Conservation (phyloP, 2,113 vertebrate species). For the Syrrhaptes paradoxus region DNA sequence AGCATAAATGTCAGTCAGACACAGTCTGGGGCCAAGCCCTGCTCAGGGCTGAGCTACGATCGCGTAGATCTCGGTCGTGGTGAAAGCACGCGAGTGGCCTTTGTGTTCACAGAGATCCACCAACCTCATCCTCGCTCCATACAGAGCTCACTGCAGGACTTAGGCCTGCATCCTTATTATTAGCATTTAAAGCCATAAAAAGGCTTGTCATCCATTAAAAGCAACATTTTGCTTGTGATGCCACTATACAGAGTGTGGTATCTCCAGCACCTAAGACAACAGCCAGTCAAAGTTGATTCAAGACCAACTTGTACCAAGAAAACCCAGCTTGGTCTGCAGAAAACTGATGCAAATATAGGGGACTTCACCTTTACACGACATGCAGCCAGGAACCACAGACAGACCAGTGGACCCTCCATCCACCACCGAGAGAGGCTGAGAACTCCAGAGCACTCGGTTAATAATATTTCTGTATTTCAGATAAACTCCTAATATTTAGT, state of each 20-base stretch:
- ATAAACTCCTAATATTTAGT: not conserved
- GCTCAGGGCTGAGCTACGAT: not conserved
- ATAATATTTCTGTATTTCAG: not conserved
- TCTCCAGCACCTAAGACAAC: not conserved
- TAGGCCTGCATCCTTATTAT: not conserved
- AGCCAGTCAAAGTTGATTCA: not conserved
- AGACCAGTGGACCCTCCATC: not conserved
- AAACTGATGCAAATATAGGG: not conserved
- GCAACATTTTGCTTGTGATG: not conserved
- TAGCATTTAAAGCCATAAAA: not conserved
- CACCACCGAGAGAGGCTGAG: not conserved
- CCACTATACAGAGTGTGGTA: not conserved
- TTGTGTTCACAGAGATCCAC: not conserved
- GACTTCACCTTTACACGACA: not conserved
- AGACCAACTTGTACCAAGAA: not conserved
- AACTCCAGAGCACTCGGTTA: not conserved
- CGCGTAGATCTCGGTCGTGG: not conserved
- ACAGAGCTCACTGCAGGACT: accelerated
- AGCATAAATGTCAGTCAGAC: not conserved
- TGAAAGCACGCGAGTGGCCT: not conserved
- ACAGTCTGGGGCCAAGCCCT: not conserved
- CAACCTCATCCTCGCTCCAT: not conserved
- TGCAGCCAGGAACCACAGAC: not conserved
- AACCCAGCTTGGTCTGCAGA: not conserved
- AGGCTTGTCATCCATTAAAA: not conserved